phyloP scores from a whole-genome alignment of 2,888 invertebrate species.

The Troglohyphantes excavatus region DNA sequence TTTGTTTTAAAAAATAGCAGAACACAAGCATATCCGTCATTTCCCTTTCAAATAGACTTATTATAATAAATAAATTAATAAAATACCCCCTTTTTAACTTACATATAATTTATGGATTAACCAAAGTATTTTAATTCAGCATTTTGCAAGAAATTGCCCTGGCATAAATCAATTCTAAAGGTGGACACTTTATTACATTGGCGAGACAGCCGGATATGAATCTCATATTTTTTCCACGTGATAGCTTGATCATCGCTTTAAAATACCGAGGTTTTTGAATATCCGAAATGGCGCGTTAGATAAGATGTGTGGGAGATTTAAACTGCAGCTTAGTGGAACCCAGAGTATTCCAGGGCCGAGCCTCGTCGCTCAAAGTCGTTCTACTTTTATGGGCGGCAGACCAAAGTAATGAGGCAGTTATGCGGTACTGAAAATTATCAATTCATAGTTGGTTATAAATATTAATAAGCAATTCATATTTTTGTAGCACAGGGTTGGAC shows the following conservation, averaged over 20 bases:
- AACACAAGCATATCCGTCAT: too few species aligned
- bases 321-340: constrained; percentile 55
- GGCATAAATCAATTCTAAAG: constrained; percentile 47
- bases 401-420: constrained; percentile 67
- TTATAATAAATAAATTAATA: too few species aligned
- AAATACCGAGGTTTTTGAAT: constrained; percentile 64
- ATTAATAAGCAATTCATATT: constrained; percentile 70
- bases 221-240: constrained; percentile 53
- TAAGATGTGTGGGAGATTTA: constrained; percentile 59
- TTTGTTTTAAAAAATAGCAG: too few species aligned
- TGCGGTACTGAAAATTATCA: constrained; percentile 52
- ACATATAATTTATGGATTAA: constrained; percentile 61
- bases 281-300: constrained; percentile 63
- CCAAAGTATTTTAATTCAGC: constrained; percentile 53
- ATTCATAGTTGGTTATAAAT: constrained; percentile 66
- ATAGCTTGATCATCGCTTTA: constrained; percentile 58
- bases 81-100: too few species aligned
- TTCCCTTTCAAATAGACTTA: too few species aligned
- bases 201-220: constrained; percentile 60
- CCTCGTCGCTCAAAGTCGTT: constrained; percentile 29
- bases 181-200: constrained; percentile 38
- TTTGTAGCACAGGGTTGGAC: constrained; percentile 7
- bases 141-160: constrained; percentile 17
- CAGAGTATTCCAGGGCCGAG: constrained; percentile 22
- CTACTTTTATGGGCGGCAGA: constrained; percentile 43